Base-by-base conservation (phyloP, 2,113 vertebrate species). In the Bubo scandiacus region DNA sequence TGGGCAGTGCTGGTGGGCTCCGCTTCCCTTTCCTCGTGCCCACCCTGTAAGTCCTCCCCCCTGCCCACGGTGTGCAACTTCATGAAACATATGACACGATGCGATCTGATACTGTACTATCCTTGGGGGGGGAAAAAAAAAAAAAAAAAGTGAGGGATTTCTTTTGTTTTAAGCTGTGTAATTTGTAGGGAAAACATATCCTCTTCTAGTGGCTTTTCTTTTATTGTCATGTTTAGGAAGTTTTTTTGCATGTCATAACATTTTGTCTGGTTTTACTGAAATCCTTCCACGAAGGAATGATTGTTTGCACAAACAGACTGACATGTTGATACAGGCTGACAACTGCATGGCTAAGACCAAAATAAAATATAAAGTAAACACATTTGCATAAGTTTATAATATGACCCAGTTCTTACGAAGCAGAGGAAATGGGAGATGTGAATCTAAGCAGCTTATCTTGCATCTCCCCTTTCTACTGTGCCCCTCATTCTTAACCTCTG, bases 351-450 rank as follows among this genome's bases (percentile, higher is more conserved):
- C 94, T 94, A n/a, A 43, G 77, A 96, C 90, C 75, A 94, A 97
- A 98, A 97, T 94, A 96, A 97, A 97, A 97, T 92, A 87, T 92
- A 97, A 98, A 97, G 97, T 97, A 98, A 98, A 98, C 97, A 97
- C 82, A 97, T 98, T 98, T 98, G 97, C 98, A 98, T 98, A 97
- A 92, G 93, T 96, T 95, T 97, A 95, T 90, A 90, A 58, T 54
- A 42, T 78, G 89, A 96, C 91, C 91, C 59, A 55, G 66, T 91
- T 83, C 91, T 61, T 70, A 84, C 2, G 32, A 93, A 93, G 81
- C 15, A 0, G 85, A 97, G 96, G 96, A 97, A 97, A 89, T 66
- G 55, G 80, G 90, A 96, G 94, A 95, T 86, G 92, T 88, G 88
- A 94, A 96, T 92, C 80, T 21, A 30, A 84, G 71, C 86, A 73